These are phyloP conservation scores for Oceanodroma tethys DNA, from an alignment of 2,113 vertebrate species.

Conservation along the genomic window DNA sequence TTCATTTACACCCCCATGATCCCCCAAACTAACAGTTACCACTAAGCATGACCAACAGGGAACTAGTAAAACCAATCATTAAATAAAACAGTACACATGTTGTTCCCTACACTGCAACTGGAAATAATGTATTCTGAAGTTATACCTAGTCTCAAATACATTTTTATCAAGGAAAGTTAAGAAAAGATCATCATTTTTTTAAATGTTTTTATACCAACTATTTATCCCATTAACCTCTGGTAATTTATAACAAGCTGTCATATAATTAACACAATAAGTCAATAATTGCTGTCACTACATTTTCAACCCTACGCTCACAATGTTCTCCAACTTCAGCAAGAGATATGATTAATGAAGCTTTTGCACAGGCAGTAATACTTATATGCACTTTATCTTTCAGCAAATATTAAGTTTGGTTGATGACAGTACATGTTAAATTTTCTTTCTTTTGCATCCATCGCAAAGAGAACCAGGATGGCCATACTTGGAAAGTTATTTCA, in stretches of 20 bases:
- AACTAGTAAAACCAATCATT: no score
- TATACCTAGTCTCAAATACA: neutral
- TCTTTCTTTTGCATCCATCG: neutral
- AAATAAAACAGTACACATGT: accelerated
- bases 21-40: no score
- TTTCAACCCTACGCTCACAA: neutral
- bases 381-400: neutral
- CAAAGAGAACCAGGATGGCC: neutral
- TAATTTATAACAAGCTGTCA: constrained; percentile 51
- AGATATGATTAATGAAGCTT: constrained; percentile 10
- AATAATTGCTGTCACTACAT: constrained; percentile 50
- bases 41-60: no score
- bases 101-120: neutral
- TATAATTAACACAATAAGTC: constrained; percentile 57
- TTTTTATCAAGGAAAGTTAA: constrained; percentile 42
- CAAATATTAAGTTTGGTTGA: neutral
- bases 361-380: neutral
- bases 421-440: neutral
- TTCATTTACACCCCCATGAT: neutral
- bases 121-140: neutral
- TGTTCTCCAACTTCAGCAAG: neutral
- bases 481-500: neutral
- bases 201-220: constrained; percentile 28
- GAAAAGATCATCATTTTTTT: constrained; percentile 33
- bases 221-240: constrained; percentile 59